Percentiles rank a stretch among this genome's conserved stretches.
phyloP scores from a whole-genome alignment of 2,113 vertebrate species.

The Tricholaema leucomelas region DNA sequence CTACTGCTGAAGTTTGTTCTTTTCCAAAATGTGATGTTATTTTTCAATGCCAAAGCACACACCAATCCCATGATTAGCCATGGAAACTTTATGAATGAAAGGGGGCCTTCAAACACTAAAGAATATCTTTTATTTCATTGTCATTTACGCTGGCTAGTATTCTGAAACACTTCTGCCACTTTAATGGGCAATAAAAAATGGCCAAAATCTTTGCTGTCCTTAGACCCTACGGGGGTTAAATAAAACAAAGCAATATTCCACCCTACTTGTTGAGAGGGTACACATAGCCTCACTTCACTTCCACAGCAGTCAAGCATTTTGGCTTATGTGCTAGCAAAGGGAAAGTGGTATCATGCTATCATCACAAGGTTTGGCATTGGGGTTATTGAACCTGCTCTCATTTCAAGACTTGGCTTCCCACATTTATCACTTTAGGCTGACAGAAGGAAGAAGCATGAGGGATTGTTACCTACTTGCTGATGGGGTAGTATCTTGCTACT shows the following conservation, averaged over 20 bases:
- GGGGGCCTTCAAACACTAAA: background rate
- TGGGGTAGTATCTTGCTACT: background rate
- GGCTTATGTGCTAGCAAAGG: background rate
- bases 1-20: conserved; percentile 23
- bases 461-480: background rate
- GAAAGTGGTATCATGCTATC: background rate
- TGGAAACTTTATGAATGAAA: conserved; percentile 19
- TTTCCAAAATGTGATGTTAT: background rate
- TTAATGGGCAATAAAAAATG: background rate
- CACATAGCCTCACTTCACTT: background rate
- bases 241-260: background rate
- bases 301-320: background rate
- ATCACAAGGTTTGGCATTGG: background rate
- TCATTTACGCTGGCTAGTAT: background rate
- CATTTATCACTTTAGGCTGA: background rate
- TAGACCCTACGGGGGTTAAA: background rate
- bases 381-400: background rate
- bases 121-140: conserved; percentile 11
- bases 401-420: background rate
- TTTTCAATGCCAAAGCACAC: conserved; percentile 39
- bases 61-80: background rate
- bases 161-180: background rate
- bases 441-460: background rate
- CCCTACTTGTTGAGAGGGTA: background rate
- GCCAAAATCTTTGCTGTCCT: background rate